Percentiles rank a stretch among this genome's conserved stretches.
phyloP scores from a whole-genome alignment of 2,888 invertebrate genomes.

The Pemphredon lugubris region DNA sequence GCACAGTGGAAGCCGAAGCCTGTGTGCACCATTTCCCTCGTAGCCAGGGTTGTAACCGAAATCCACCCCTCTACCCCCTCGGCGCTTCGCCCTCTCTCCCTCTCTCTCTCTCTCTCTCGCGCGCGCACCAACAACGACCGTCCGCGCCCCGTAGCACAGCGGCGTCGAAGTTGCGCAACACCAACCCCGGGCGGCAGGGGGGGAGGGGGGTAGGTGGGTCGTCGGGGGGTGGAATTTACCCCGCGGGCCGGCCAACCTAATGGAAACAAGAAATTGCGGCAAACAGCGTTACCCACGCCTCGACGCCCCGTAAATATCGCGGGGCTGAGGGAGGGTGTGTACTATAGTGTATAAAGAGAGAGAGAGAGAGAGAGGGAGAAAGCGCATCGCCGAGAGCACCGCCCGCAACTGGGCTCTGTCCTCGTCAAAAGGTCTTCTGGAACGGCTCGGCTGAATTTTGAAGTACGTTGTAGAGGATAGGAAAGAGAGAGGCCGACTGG shows the following conservation, averaged over 20 bases:
- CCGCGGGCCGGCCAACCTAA: constrained; percentile 80
- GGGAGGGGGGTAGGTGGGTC: constrained; percentile 38
- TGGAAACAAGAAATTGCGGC: constrained; percentile 81
- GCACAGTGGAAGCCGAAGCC: constrained; percentile 71
- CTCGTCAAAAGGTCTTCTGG: constrained; percentile 32
- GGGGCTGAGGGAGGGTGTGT: not conserved
- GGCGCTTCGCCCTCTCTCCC: constrained; percentile 53
- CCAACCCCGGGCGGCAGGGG: constrained; percentile 43
- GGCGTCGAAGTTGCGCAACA: constrained; percentile 65
- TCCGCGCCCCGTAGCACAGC: too few relatives aligned
- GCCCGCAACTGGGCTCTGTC: constrained; percentile 12
- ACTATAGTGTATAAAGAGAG: constrained; percentile 18
- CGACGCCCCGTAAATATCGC: constrained; percentile 78
- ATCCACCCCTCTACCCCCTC: constrained; percentile 15
- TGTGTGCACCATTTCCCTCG: constrained; percentile 73
- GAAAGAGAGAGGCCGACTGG: too few relatives aligned
- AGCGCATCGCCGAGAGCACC: constrained; percentile 19
- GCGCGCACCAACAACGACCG: constrained; percentile 22
- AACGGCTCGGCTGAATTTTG: too few relatives aligned
- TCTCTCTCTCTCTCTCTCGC: not conserved
- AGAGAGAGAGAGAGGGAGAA: constrained; percentile 25
- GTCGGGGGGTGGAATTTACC: constrained; percentile 73
- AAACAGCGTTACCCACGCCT: constrained; percentile 80
- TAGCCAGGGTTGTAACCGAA: constrained; percentile 30
- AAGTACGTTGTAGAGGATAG: too few relatives aligned